These are phyloP conservation scores for Pseudococcus longispinus DNA, from an alignment of 2,888 invertebrate species.

Conservation along the genomic window DNA sequence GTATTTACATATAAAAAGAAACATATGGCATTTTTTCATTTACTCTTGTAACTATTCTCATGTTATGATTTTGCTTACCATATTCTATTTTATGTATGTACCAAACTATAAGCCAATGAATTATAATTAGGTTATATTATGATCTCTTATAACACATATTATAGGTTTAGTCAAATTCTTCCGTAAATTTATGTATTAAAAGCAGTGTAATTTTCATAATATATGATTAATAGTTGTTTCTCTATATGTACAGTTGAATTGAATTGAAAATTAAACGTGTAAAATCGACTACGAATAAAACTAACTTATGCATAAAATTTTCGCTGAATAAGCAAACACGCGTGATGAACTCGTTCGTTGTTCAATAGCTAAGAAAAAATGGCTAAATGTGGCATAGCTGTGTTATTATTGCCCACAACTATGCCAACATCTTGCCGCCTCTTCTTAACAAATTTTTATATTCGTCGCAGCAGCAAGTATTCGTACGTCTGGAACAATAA, in stretches of 20 bases:
- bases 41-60: neutral
- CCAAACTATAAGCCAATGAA: constrained; percentile 5
- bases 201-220: neutral
- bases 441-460: constrained; percentile 60
- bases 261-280: neutral
- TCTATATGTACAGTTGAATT: neutral
- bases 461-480: neutral
- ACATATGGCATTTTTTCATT: neutral
- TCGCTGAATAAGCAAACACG: neutral
- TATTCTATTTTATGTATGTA: neutral
- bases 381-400: constrained; percentile 87
- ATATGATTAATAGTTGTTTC: neutral
- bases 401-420: constrained; percentile 74
- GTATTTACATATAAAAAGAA: neutral
- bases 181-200: neutral
- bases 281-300: neutral
- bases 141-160: constrained; percentile 1
- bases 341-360: neutral
- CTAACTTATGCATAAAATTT: neutral
- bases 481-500: constrained; percentile 35
- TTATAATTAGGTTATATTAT: neutral
- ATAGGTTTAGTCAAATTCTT: neutral
- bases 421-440: constrained; percentile 90
- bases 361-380: constrained; percentile 65
- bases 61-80: neutral